Conservation (phyloP, 1,140 invertebrate species). For the Cotesia typhae region DNA sequence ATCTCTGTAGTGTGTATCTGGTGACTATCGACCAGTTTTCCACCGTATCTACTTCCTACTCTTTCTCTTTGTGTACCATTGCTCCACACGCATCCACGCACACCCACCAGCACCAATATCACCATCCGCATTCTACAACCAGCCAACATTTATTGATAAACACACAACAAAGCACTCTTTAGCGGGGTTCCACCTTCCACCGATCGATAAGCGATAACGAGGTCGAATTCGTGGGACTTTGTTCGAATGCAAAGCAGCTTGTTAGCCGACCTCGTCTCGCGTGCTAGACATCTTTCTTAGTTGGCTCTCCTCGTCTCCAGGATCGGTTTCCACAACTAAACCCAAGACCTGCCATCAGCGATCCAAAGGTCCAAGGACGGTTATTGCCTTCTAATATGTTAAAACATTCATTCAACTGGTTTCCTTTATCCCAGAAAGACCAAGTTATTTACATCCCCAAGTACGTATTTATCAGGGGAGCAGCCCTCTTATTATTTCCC, state of each 20-base stretch:
- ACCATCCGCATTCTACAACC: background rate
- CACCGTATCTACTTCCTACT: background rate
- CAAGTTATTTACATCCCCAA: constrained; percentile 36
- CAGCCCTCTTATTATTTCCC: constrained; percentile 38
- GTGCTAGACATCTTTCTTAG: constrained; percentile 42
- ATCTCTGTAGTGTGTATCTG: background rate
- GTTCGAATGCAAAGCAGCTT: constrained; percentile 62
- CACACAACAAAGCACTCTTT: constrained; percentile 7
- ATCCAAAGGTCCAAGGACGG: too few species aligned
- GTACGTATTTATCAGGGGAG: constrained; percentile 4
- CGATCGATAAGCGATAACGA: constrained; percentile 61
- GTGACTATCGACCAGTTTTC: constrained; percentile 34
- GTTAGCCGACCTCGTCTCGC: constrained; percentile 55
- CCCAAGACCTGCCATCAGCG: too few species aligned
- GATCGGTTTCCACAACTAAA: too few species aligned
- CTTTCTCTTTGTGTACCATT: background rate
- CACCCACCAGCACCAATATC: background rate
- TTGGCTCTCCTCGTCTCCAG: background rate
- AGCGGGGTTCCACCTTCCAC: background rate
- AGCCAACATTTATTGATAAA: background rate
- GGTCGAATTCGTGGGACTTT: constrained; percentile 50
- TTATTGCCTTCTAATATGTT: constrained; percentile 5
- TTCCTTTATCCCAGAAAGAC: constrained; percentile 26
- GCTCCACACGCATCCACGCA: constrained; percentile 16
- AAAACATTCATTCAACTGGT: constrained; percentile 15